Evolutionary conservation across 2,888 invertebrate genomes (phyloP).

Genomic region (Leptinotarsa peninsularis): DNA sequence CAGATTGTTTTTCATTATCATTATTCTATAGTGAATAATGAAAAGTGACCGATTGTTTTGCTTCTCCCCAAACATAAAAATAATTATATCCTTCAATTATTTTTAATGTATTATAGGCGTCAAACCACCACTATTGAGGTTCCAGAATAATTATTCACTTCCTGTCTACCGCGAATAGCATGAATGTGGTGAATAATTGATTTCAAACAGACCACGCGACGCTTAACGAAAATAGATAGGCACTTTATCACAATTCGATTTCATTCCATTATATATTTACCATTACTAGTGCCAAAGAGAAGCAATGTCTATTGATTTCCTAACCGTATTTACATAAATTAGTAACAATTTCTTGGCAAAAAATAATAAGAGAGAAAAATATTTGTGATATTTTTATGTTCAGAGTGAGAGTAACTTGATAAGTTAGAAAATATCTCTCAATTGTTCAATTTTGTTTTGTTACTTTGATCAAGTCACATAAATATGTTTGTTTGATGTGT

Average conservation of each 20-base stretch:
- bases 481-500: too few relatives aligned
- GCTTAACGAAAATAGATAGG: background rate
- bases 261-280: background rate
- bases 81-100: background rate
- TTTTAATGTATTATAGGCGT: background rate
- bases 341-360: too few relatives aligned
- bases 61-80: background rate
- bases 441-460: too few relatives aligned
- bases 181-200: slow-evolving; percentile 6
- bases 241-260: background rate
- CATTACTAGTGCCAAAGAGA: background rate
- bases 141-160: background rate
- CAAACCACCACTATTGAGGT: background rate
- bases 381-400: too few relatives aligned
- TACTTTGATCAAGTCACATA: too few relatives aligned
- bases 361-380: too few relatives aligned
- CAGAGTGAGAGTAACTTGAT: too few relatives aligned
- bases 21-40: background rate
- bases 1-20: background rate
- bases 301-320: too few relatives aligned
- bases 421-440: too few relatives aligned
- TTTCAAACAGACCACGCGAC: slow-evolving; percentile 1
- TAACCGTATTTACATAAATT: too few relatives aligned
- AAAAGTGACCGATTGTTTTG: background rate
- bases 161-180: background rate